Evolutionary conservation across 2,888 invertebrate genomes (phyloP).

Genomic region (Drosophila meridionalis): DNA sequence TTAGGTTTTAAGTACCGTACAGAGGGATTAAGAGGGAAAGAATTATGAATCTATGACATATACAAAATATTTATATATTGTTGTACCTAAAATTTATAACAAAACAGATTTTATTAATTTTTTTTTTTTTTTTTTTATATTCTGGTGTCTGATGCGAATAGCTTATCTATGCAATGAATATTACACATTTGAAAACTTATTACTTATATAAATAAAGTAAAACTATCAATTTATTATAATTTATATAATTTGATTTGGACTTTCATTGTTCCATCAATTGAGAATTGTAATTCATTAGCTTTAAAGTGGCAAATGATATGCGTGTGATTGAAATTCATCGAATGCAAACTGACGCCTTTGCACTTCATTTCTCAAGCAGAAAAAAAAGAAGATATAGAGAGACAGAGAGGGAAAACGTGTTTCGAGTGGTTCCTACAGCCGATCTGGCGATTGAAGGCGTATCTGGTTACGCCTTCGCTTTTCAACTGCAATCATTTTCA

Average conservation of each 20-base stretch:
- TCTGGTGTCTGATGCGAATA: no score
- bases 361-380: conserved; percentile 61
- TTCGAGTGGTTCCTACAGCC: conserved; percentile 53
- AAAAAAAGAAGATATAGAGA: not conserved
- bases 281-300: conserved; percentile 35
- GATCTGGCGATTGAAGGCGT: conserved; percentile 73
- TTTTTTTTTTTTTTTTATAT: no score
- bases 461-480: conserved; percentile 78
- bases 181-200: no score
- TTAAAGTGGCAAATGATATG: conserved; percentile 70
- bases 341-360: conserved; percentile 78
- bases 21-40: no score
- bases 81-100: no score
- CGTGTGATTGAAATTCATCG: conserved; percentile 75
- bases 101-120: no score
- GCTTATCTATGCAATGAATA: no score
- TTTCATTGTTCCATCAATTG: conserved; percentile 8
- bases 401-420: conserved; percentile 38
- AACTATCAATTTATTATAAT: conserved; percentile 5
- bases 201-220: not conserved
- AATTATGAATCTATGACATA: no score
- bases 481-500: conserved; percentile 74
- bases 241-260: conserved; percentile 11
- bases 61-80: no score
- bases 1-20: no score